Evolutionary conservation across 2,113 vertebrate genomes (phyloP), one percentile per base, ranked within the genome.

Genomic region (Toxotes chatareus): DNA sequence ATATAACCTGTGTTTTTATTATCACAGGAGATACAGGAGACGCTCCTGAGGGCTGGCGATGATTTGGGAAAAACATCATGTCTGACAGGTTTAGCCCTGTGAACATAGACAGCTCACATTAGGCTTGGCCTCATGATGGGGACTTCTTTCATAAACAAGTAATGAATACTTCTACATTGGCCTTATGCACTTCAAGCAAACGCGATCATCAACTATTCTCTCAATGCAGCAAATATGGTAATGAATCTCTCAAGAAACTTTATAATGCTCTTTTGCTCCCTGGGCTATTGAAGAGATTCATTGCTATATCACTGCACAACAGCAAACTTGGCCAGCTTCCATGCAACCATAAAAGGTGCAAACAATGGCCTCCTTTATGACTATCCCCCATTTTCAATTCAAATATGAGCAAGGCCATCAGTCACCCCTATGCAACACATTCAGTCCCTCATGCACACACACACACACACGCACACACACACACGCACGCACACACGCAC

Each of bases 1-100:
- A 92, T 86, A 78, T 75, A 84, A 90, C 88, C 76, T 72, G 75
- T 85, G 80, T 86, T 89, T 90, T 88, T 87, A 83, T 91, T 76
- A 91, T 87, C 46, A 55, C 68, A 23, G 59, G 65, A 83, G 76
- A 82, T 81, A 59, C 68, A 86, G 57, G 42, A 83, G 73, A 75
- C 7, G 23, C 59, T 86, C 75, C 64, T 65, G 56, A 74, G 75
- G 77, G 67, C 56, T 75, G 72, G 38, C 27, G 64, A 62, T 83
- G 79, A 88, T 70, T 89, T 66, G 14, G 66, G 56, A 76, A 76
- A 88, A 83, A 74, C 60, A 88, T 87, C 66, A 17, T 17, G 49
- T 79, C 19, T 86, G 93, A 92, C 88, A 92, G 82, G 27, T 88
- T 66, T 69, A 83, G 76, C 80, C 46, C 66, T 75, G 31, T 61